Evolutionary conservation across 2,113 vertebrate species (phyloP), one percentile per base, ranked within the genome.

Genomic region (Dasyprocta punctata): DNA sequence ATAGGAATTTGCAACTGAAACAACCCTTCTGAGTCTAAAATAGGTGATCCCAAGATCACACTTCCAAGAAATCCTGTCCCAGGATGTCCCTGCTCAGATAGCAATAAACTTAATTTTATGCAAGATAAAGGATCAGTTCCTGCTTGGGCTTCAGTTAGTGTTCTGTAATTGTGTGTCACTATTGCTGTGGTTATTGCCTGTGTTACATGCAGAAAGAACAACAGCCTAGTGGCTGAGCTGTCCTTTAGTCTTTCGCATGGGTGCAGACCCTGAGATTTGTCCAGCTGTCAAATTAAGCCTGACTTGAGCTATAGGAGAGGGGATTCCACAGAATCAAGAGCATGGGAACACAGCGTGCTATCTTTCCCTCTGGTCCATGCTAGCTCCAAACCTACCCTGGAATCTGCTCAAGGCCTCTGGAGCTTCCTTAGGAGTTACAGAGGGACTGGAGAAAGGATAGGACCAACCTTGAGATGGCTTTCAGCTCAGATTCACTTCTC

Each of bases 1-100:
- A 47, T 82, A 63, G 60, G 36, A 90, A 54, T 83, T 69, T 92
- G 69, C 80, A 94, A 80, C 81, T 92, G 47, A 67, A 90, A 63
- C 33, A 95, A 26, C 6, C 22, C 13, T 38, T 33, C 0, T 60
- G 67, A 88, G 36, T 85, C 54, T 92, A 41, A 89, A 63, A 77
- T 38, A 92, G 86, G 13, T 28, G 44, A 84, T 58, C 20, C 41
- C 61, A 20, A 54, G 52, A 77, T 38, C 41, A 90, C n/a, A 81
- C 65, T 92, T 92, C 7, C 10, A 58, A 82, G 47, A 80, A 92
- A 83, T 26, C 16, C 86, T 61, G 24, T 19, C 24, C 91, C 49
- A 61, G 80, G n/a, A 20, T 33, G 47, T n/a, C 73, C 67, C 85
- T 84, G 56, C 61, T 93, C 47, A 90, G 85, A 56, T 49, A 38